These are phyloP conservation scores for Pteronotus mesoamericanus DNA, from an alignment of 2,797 vertebrate species.

Conservation along the genomic window DNA sequence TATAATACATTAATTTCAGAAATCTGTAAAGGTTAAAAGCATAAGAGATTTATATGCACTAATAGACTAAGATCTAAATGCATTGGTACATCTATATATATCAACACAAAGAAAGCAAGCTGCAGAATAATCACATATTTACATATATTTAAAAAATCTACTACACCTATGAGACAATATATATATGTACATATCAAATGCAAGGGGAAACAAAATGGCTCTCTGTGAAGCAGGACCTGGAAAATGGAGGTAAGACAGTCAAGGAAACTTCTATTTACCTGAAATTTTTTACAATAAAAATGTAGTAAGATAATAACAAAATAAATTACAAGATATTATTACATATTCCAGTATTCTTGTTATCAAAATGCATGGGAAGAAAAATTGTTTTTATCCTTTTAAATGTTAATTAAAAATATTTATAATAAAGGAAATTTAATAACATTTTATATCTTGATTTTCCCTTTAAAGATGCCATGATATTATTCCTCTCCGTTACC, in stretches of 20 bases:
- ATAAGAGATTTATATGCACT: neutral
- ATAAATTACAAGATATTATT: neutral
- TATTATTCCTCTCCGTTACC: neutral
- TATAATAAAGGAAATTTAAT: neutral
- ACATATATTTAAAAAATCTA: neutral
- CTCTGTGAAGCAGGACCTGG: neutral
- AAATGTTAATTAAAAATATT: neutral
- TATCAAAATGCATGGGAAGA: neutral
- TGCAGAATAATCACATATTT: neutral
- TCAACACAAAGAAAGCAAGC: neutral
- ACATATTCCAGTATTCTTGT: neutral
- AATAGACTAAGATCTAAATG: neutral
- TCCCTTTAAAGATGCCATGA: neutral
- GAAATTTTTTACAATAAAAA: neutral
- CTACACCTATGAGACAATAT: neutral
- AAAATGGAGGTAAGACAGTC: neutral
- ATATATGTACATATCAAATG: neutral
- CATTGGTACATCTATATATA: neutral
- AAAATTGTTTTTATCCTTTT: neutral
- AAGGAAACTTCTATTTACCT: constrained; percentile 11
- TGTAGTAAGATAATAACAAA: neutral
- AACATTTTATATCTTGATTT: neutral
- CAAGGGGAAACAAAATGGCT: neutral
- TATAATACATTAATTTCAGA: neutral
- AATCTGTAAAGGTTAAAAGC: neutral